Evolutionary conservation across 2,888 invertebrate genomes (phyloP).

Genomic region (Xanthia togata): DNA sequence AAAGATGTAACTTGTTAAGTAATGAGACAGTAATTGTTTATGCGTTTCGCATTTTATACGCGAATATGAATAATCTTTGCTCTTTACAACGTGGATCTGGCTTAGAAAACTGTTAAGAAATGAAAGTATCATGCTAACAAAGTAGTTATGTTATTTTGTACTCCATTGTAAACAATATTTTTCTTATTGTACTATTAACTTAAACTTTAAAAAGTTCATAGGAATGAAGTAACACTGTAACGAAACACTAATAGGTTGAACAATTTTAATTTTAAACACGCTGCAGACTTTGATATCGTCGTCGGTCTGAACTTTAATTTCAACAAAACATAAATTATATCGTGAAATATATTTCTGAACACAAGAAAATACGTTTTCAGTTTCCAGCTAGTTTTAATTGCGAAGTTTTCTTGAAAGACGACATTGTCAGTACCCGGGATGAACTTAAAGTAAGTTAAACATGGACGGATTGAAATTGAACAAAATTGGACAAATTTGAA

Average conservation of each 20-base stretch:
- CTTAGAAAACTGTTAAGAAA: not conserved
- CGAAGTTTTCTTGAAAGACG: not conserved
- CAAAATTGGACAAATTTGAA: too few species aligned
- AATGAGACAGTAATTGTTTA: not conserved
- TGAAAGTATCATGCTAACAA: not conserved
- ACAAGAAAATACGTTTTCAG: not conserved
- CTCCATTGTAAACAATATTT: not conserved
- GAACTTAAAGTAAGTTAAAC: not conserved
- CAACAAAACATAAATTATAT: not conserved
- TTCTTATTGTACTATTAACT: not conserved
- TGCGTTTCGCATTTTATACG: not conserved
- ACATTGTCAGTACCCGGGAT: not conserved
- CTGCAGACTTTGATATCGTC: not conserved
- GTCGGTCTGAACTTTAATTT: not conserved
- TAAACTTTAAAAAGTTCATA: not conserved
- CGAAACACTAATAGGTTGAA: not conserved
- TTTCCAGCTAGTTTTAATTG: constrained; percentile 2
- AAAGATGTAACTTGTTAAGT: not conserved
- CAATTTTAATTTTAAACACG: not conserved
- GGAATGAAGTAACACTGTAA: not conserved
- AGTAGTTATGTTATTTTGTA: not conserved
- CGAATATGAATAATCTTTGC: not conserved
- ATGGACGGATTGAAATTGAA: not conserved
- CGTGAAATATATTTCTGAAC: not conserved
- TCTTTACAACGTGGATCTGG: not conserved